These are phyloP conservation scores for Carassius auratus DNA, from an alignment of 2,113 vertebrate genomes.

Conservation along the genomic window DNA sequence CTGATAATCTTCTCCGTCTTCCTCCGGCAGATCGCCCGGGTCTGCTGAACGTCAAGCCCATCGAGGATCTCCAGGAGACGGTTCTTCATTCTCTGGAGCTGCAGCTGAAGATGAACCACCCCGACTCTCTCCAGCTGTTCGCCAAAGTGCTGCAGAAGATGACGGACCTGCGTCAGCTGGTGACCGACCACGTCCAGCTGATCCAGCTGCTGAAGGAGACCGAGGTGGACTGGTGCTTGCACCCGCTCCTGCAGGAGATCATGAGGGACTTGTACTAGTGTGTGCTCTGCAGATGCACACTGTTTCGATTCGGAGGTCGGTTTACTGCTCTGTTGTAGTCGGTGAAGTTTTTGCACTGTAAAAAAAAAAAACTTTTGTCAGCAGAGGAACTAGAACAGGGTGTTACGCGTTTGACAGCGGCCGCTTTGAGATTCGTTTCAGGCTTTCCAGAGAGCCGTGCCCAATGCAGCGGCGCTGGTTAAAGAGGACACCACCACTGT, in stretches of 20 bases:
- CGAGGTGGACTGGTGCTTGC: constrained; percentile 91
- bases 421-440: too few relatives aligned
- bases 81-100: constrained; percentile 93
- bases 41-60: constrained; percentile 94
- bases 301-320: too few relatives aligned
- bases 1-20: not conserved
- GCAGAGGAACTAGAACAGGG: not conserved
- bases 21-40: constrained; percentile 87
- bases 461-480: too few relatives aligned
- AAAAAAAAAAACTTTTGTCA: too few relatives aligned
- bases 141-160: constrained; percentile 99
- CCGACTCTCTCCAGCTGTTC: constrained; percentile 93
- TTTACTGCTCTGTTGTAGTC: not conserved
- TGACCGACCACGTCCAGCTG: constrained; percentile 93
- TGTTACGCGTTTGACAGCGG: too few relatives aligned
- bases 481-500: too few relatives aligned
- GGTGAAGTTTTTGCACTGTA: constrained; percentile 48
- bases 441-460: too few relatives aligned
- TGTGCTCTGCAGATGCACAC: not conserved
- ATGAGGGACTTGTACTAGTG: constrained; percentile 95
- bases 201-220: constrained; percentile 94
- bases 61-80: constrained; percentile 95
- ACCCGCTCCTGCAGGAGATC: constrained; percentile 97
- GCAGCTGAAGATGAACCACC: constrained; percentile 94
- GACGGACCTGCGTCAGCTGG: constrained; percentile 98